These are phyloP conservation scores for Cuniculus paca DNA, from an alignment of 2,797 vertebrate species.

Conservation along the genomic window DNA sequence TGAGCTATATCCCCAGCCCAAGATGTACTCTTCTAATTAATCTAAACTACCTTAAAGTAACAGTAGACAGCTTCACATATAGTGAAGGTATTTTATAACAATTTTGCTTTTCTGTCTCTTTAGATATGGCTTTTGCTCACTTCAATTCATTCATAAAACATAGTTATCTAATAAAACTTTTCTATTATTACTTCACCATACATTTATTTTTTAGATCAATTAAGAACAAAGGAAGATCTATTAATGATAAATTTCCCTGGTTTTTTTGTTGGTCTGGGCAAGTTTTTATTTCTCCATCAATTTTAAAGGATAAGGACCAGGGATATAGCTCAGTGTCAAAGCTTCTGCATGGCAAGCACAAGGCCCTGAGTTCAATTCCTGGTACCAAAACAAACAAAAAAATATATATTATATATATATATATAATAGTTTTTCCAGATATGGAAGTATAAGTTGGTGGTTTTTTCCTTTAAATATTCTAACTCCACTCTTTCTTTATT, in stretches of 20 bases:
- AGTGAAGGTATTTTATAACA: neutral
- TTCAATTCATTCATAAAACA: slow-evolving; percentile 16
- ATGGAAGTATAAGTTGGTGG: neutral
- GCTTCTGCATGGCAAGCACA: no score
- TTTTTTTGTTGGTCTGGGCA: neutral
- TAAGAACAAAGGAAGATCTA: neutral
- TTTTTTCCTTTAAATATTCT: neutral
- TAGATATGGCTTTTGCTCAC: neutral
- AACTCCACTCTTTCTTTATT: neutral
- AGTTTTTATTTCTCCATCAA: neutral
- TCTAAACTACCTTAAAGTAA: neutral
- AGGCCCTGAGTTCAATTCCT: no score
- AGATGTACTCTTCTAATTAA: slow-evolving; percentile 26
- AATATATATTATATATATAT: no score
- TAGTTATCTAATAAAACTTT: neutral
- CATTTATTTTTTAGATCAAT: neutral
- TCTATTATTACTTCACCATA: neutral
- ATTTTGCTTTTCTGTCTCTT: neutral
- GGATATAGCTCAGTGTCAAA: no score
- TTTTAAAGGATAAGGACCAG: neutral
- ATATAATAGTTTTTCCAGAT: no score
- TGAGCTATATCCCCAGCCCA: no score
- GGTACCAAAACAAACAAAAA: no score
- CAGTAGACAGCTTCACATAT: neutral
- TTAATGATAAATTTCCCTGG: neutral